phyloP scores from a whole-genome alignment of 2,113 vertebrate genomes.

The Diadophis punctatus region DNA sequence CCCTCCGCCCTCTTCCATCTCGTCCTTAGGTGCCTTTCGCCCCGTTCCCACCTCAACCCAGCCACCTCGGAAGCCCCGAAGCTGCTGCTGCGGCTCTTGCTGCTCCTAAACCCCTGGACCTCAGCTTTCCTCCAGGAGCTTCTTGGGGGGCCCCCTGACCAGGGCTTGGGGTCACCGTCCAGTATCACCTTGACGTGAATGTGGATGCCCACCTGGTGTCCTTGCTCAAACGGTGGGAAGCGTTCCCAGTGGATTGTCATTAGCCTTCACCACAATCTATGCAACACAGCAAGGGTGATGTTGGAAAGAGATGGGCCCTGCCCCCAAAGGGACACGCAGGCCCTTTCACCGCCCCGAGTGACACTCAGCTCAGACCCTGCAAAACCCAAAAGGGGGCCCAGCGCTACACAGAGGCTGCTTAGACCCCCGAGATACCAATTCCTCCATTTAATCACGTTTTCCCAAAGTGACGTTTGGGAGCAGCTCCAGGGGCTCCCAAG shows the following conservation, averaged over 20 bases:
- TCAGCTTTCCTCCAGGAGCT: background rate
- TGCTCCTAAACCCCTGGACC: too few relatives aligned
- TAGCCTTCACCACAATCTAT: background rate
- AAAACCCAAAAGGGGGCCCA: background rate
- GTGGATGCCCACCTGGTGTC: background rate
- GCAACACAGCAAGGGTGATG: background rate
- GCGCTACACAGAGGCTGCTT: background rate
- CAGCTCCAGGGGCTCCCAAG: background rate
- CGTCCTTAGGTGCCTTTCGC: rapidly evolving
- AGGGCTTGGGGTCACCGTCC: background rate
- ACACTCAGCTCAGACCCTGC: background rate
- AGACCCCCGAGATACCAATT: background rate
- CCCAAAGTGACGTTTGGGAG: background rate
- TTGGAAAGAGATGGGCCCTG: background rate
- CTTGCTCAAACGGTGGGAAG: background rate
- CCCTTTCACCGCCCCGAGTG: background rate
- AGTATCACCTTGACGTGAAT: rapidly evolving
- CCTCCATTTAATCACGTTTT: background rate
- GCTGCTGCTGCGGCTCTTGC: background rate
- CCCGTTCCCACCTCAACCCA: background rate
- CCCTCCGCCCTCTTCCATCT: background rate
- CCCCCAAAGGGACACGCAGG: background rate
- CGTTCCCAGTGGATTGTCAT: background rate
- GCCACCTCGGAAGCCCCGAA: background rate
- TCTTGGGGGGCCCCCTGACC: too few relatives aligned